Evolutionary conservation across 2,113 vertebrate genomes (phyloP).

Genomic region (Phrynocephalus versicolor): DNA sequence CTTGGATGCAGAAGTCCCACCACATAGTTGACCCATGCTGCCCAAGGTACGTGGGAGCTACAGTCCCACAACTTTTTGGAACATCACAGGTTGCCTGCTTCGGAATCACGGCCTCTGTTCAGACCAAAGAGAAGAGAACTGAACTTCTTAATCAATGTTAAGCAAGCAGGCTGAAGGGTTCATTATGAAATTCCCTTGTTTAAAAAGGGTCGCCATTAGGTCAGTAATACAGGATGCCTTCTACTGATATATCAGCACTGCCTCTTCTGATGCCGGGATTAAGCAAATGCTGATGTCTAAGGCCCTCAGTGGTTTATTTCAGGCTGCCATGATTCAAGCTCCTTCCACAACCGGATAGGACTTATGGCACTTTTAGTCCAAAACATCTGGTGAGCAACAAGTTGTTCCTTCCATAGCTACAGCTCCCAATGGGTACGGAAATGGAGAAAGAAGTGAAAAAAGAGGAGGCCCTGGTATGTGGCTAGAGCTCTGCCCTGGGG

Average conservation of each 20-base stretch:
- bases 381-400: too few relatives aligned
- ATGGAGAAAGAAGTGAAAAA: too few relatives aligned
- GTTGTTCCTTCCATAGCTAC: too few relatives aligned
- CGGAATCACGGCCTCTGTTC: background rate
- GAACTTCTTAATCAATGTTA: background rate
- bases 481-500: too few relatives aligned
- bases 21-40: too few relatives aligned
- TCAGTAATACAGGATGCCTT: background rate
- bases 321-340: background rate
- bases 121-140: background rate
- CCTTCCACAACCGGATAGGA: background rate
- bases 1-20: too few relatives aligned
- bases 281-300: background rate
- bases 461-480: too few relatives aligned
- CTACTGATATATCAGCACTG: background rate
- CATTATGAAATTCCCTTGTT: background rate
- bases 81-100: too few relatives aligned
- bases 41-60: too few relatives aligned
- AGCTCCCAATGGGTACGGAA: too few relatives aligned
- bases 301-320: background rate
- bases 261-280: background rate
- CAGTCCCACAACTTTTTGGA: too few relatives aligned
- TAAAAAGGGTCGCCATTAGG: background rate
- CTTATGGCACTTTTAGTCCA: too few relatives aligned
- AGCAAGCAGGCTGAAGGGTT: background rate